Percentiles rank a stretch among this genome's conserved stretches.
These are phyloP conservation scores for Cebus imitator DNA, from an alignment of 2,113 vertebrate genomes.

Conservation along the genomic window DNA sequence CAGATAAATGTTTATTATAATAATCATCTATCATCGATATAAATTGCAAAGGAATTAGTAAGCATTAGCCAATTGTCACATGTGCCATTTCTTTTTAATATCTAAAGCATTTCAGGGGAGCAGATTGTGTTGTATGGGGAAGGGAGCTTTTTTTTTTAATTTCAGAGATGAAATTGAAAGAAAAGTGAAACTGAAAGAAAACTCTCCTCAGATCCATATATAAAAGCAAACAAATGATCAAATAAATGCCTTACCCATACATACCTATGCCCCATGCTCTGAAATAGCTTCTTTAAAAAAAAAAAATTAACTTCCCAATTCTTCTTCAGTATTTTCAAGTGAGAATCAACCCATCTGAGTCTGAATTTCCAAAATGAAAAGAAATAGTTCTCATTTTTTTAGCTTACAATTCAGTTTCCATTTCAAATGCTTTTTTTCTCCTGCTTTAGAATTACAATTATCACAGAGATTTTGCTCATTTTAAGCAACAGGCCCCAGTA, in stretches of 20 bases:
- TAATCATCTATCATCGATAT: neutral
- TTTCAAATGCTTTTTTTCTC: neutral
- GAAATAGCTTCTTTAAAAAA: neutral
- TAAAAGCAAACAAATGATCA: neutral
- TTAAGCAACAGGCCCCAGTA: neutral
- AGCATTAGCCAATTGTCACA: neutral
- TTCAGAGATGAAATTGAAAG: constrained; percentile 37
- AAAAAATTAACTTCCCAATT: neutral
- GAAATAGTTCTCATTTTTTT: neutral
- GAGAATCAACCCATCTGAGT: neutral
- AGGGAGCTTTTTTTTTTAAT: neutral
- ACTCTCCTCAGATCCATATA: neutral
- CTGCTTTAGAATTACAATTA: neutral
- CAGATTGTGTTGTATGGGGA: neutral
- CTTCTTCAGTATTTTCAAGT: constrained; percentile 39
- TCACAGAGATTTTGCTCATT: constrained; percentile 45
- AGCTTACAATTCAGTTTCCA: constrained; percentile 27
- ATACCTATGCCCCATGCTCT: neutral
- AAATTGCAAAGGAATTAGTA: neutral
- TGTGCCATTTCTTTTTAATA: neutral
- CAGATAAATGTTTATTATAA: neutral
- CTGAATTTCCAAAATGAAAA: constrained; percentile 13
- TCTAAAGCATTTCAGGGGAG: neutral
- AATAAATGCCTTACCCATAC: accelerated
- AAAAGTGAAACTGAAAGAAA: neutral